Conservation (phyloP, 2,888 invertebrate genomes). For the Lamellibrachia satsuma region DNA sequence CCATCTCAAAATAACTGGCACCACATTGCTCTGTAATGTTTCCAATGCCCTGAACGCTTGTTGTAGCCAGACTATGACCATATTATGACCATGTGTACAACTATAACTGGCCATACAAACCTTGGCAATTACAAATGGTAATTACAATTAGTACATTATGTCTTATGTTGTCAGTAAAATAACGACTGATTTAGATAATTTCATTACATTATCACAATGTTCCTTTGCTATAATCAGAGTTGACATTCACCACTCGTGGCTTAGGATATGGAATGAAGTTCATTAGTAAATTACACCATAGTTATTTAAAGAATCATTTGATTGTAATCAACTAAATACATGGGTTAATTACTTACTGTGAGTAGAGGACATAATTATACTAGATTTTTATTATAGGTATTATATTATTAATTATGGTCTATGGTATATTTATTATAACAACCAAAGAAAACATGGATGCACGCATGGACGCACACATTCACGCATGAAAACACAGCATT, state of each 20-base stretch:
- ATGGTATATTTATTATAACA: neutral
- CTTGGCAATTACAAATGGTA: no score
- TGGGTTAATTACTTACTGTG: conserved; percentile 6
- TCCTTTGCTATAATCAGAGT: neutral
- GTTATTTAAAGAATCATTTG: neutral
- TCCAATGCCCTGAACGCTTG: neutral
- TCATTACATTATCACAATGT: no score
- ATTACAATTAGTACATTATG: no score
- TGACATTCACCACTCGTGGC: neutral
- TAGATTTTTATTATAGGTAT: neutral
- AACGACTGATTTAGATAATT: no score
- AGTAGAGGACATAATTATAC: neutral
- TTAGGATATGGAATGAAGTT: neutral
- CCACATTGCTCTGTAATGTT: neutral
- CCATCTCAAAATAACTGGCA: conserved; percentile 11
- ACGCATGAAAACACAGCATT: neutral
- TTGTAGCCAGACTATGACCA: no score
- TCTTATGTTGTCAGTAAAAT: no score
- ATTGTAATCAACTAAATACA: conserved; percentile 14
- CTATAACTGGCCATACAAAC: no score
- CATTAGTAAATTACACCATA: neutral
- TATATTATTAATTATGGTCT: no score
- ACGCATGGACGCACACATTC: neutral
- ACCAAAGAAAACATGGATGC: neutral
- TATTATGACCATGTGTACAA: no score